A percentile compares a stretch with the other conserved stretches of the same genome.
phyloP scores from a whole-genome alignment of 92 coral and sea anemone genomes.

The Porites cylindrica region DNA sequence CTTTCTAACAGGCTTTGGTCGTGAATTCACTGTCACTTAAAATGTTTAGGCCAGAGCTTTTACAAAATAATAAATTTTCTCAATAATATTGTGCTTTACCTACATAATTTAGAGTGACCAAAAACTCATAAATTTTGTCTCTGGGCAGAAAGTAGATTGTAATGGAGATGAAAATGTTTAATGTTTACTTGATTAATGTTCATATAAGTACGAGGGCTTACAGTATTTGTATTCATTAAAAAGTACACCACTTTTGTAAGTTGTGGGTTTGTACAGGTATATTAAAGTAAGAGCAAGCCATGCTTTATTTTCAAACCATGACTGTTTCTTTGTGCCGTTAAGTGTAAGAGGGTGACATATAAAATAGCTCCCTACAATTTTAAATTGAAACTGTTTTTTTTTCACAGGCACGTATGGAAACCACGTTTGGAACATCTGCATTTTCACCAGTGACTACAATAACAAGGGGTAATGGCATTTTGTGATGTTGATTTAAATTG shows the following conservation, averaged over 20 bases:
- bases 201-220: not conserved
- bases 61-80: not conserved
- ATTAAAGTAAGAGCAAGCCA: not conserved
- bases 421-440: slow-evolving; percentile 93
- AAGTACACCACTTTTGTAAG: not conserved
- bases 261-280: not conserved
- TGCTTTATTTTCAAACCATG: not conserved
- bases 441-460: slow-evolving; percentile 86
- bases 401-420: slow-evolving; percentile 92
- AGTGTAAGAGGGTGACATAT: not conserved
- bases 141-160: not conserved
- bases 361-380: not conserved
- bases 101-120: not conserved
- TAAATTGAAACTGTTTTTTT: slow-evolving; percentile 6
- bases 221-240: not conserved
- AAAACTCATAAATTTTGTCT: not conserved
- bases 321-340: not conserved
- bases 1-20: not conserved
- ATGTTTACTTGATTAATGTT: not conserved
- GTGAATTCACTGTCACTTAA: not conserved
- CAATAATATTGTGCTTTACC: not conserved
- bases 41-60: not conserved
- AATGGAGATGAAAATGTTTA: not conserved
- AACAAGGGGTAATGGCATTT: slow-evolving; percentile 68
- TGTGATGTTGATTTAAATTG: not conserved